Conservation (phyloP, 2,888 invertebrate species). For the Leucophora obtusa region DNA sequence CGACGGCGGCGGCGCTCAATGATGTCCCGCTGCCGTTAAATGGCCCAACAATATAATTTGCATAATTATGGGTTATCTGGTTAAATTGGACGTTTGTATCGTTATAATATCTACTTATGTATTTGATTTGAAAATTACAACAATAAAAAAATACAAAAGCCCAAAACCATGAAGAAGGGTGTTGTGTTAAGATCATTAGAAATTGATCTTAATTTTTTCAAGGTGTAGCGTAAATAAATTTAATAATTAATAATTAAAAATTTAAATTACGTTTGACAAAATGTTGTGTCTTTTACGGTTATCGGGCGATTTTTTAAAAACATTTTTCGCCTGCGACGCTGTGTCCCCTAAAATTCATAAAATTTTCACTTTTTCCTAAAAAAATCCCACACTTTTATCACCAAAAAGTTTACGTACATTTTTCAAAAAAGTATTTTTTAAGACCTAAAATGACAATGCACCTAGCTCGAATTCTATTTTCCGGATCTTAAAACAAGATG, state of each 20-base stretch:
- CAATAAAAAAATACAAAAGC: constrained; percentile 1
- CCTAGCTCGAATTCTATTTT: too few species aligned
- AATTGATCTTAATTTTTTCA: constrained; percentile 35
- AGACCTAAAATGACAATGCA: too few species aligned
- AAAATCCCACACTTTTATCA: too few species aligned
- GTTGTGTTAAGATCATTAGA: constrained; percentile 58
- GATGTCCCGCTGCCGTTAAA: constrained; percentile 60
- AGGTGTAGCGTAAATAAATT: neutral
- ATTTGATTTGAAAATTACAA: constrained; percentile 27
- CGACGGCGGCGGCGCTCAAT: constrained; percentile 55
- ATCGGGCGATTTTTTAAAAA: too few species aligned
- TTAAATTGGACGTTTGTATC: constrained; percentile 63
- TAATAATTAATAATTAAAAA: neutral
- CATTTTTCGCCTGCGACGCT: too few species aligned
- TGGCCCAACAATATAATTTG: constrained; percentile 59
- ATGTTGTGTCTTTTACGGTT: constrained; percentile 6
- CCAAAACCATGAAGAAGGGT: constrained; percentile 49
- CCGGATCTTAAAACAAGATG: too few species aligned
- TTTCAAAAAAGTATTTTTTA: too few species aligned
- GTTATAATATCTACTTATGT: constrained; percentile 32
- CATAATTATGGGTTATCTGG: constrained; percentile 64
- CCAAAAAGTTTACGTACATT: too few species aligned
- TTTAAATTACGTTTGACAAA: neutral
- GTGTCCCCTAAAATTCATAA: too few species aligned
- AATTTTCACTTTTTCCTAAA: too few species aligned